These are phyloP conservation scores for Allobates femoralis DNA, from an alignment of 2,797 vertebrate genomes.

Conservation along the genomic window DNA sequence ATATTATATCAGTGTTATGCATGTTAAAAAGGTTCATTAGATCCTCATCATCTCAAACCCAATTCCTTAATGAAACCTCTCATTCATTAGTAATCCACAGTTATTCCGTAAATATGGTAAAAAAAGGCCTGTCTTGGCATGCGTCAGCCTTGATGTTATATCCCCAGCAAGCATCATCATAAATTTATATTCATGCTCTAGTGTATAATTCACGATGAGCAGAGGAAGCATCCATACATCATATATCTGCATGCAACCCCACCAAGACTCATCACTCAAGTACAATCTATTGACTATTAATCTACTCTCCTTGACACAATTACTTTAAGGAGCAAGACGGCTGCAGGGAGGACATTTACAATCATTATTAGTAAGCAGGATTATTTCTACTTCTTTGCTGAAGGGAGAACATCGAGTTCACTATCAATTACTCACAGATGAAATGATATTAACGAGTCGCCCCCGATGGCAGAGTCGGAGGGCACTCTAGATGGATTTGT, in stretches of 20 bases:
- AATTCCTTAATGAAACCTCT: slow-evolving; percentile 17
- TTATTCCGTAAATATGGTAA: slow-evolving; percentile 27
- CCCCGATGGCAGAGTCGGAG: neutral
- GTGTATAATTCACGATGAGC: slow-evolving; percentile 27
- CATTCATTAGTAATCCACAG: slow-evolving; percentile 16
- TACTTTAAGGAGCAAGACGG: slow-evolving; percentile 3
- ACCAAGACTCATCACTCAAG: slow-evolving; percentile 18
- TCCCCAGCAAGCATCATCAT: neutral
- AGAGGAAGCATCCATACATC: neutral
- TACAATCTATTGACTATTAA: slow-evolving; percentile 44
- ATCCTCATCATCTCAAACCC: neutral
- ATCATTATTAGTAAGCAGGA: slow-evolving; percentile 45
- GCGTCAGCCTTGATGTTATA: slow-evolving; percentile 5
- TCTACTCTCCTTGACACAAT: slow-evolving; percentile 22
- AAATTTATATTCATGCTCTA: slow-evolving; percentile 23
- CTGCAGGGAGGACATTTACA: slow-evolving; percentile 14
- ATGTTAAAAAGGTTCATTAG: neutral
- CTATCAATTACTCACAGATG: slow-evolving; percentile 54
- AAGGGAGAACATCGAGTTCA: slow-evolving; percentile 65
- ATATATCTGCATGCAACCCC: neutral
- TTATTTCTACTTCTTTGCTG: slow-evolving; percentile 47
- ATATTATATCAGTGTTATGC: neutral
- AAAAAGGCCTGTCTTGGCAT: neutral
- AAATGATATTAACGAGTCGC: slow-evolving; percentile 29
- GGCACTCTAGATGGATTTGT: slow-evolving; percentile 28